Conservation (phyloP, 2,888 invertebrate species). For the Chorisops tibialis region DNA sequence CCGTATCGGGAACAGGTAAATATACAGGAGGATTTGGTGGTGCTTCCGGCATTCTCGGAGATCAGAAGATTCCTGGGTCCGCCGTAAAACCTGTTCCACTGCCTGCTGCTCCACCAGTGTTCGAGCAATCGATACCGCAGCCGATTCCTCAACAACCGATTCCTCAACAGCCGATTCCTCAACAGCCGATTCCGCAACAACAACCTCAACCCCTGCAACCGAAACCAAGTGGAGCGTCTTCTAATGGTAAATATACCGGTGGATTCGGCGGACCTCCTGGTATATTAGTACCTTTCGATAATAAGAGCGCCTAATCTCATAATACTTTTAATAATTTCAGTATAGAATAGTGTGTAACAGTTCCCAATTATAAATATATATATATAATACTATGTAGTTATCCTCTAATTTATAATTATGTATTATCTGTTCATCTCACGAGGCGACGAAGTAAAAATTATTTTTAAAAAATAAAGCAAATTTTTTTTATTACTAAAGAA, state of each 20-base stretch:
- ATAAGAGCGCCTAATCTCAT: background rate
- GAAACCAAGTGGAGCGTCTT: background rate
- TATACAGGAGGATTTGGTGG: constrained; percentile 48
- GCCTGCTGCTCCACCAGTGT: constrained; percentile 28
- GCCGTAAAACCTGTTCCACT: constrained; percentile 37
- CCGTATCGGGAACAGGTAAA: constrained; percentile 35
- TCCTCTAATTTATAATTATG: no score
- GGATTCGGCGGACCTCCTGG: constrained; percentile 51
- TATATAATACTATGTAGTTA: no score
- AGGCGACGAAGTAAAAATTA: no score
- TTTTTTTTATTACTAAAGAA: no score
- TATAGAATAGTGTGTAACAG: no score
- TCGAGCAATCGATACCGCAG: background rate
- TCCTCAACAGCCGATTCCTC: background rate
- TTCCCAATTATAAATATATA: no score
- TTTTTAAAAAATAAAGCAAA: no score
- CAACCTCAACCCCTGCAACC: background rate
- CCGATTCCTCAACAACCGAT: background rate
- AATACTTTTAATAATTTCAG: no score
- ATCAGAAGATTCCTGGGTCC: constrained; percentile 37
- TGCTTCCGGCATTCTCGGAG: constrained; percentile 39
- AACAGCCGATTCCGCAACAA: background rate
- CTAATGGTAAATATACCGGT: constrained; percentile 38
- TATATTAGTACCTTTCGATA: constrained; percentile 46
- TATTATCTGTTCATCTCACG: no score